phyloP scores from a whole-genome alignment of 1,140 invertebrate species.

The Leptoteleia sp. region DNA sequence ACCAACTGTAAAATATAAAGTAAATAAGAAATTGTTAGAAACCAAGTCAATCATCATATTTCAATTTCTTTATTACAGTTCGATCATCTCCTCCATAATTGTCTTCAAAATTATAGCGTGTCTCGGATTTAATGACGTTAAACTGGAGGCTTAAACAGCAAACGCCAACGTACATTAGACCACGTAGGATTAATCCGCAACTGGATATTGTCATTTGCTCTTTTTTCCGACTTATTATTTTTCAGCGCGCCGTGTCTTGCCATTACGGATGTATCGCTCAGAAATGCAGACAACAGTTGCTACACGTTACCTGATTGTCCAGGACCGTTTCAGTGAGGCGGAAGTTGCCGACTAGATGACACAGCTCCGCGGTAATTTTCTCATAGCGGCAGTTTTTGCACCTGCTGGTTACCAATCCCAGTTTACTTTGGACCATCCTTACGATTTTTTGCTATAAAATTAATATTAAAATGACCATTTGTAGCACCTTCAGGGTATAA shows the following conservation, averaged over 20 bases:
- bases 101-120: too few species aligned
- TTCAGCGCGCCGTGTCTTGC: conserved; percentile 21
- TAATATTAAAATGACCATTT: too few species aligned
- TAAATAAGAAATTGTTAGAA: too few species aligned
- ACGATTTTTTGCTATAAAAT: too few species aligned
- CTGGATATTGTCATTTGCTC: conserved; percentile 53
- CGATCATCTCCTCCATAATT: too few species aligned
- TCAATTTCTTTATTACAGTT: too few species aligned
- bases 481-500: too few species aligned
- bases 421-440: conserved; percentile 20
- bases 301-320: conserved; percentile 70
- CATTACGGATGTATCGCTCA: conserved; percentile 42
- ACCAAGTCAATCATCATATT: too few species aligned
- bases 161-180: too few species aligned
- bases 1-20: too few species aligned
- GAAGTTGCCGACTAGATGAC: conserved; percentile 66
- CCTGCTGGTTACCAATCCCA: conserved; percentile 64
- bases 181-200: conserved; percentile 40
- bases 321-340: conserved; percentile 68
- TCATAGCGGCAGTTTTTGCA: conserved; percentile 69
- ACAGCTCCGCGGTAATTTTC: conserved; percentile 64
- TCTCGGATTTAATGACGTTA: too few species aligned
- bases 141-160: too few species aligned
- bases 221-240: conserved; percentile 57
- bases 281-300: conserved; percentile 71